Evolutionary conservation across 2,888 invertebrate species (phyloP), one percentile per base, ranked within the genome.

Genomic region (Pseudeuparius sepicola): DNA sequence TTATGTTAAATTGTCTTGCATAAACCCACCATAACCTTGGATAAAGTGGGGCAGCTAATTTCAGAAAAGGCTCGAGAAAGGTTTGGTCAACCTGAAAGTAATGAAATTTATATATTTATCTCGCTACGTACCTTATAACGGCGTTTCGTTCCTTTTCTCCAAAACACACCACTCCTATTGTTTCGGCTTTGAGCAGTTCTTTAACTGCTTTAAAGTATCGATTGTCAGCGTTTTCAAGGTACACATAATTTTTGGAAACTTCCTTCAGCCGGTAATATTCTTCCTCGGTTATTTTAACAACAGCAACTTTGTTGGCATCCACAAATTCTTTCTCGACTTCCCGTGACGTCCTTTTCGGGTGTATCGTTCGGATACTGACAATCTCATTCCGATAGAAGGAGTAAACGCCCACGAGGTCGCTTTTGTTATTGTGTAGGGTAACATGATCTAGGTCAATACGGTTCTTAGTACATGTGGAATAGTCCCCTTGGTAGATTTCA

Each of bases 401-500:
- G 15, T 46, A 42, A 2, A 45, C 26, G 5, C 42, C 47, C 16
- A 31, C 37, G 4, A 50, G 29, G 23, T 39, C 42, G 14, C 46
- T 47, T 10, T 36, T 24, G 28, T 47, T 48, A 25, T 50, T 46
- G 31, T 48, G 47, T 20, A 47, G 45, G 18, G 32, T 38, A 1
- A 37, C 40, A 20, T 50, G 43, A 2, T 26, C 31, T 3, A 50
- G 34, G 5, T 40, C 43, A 10, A 50, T 44, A 4, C 40, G 40
- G 24, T 45, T 41, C 27, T 41, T 39, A 6, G 45, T 47, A 13
- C 47, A 43, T 30, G 36, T 43, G 11, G 35, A 36, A 14, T 44
- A 45, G 12, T 45, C 42, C 7, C 50, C 50, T 40, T 50, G 45
- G 27, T 42, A 47, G 12, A 48, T 41, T 16, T 48, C 44, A n/a